Conservation (phyloP, 2,113 vertebrate genomes). For the Dipodomys spectabilis region DNA sequence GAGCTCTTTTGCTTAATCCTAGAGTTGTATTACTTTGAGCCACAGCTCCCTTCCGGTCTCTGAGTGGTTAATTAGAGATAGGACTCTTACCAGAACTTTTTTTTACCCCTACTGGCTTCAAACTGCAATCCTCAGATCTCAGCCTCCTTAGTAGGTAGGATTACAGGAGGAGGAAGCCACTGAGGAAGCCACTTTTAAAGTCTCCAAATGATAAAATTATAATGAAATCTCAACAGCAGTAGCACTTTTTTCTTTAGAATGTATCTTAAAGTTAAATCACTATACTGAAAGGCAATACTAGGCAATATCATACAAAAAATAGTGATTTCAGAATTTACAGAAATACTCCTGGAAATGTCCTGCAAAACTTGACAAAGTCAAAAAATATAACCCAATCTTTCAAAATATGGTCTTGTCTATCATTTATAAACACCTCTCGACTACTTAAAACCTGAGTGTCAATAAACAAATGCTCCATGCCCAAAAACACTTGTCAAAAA, state of each 20-base stretch:
- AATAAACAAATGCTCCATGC: not conserved
- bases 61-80: too few relatives aligned
- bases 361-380: not conserved
- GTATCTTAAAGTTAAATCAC: constrained; percentile 39
- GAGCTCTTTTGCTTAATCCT: too few relatives aligned
- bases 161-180: too few relatives aligned
- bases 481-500: not conserved
- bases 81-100: too few relatives aligned
- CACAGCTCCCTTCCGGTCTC: too few relatives aligned
- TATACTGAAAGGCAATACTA: not conserved
- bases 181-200: not conserved
- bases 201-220: constrained; percentile 6
- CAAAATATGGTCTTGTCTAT: not conserved
- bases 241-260: constrained; percentile 23
- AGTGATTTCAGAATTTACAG: constrained; percentile 27
- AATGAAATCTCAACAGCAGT: not conserved
- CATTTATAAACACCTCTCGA: not conserved
- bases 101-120: too few relatives aligned
- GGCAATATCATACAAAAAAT: not conserved
- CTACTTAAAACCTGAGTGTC: not conserved
- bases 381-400: not conserved
- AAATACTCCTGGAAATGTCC: constrained; percentile 12
- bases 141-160: too few relatives aligned
- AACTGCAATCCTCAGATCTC: too few relatives aligned
- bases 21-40: too few relatives aligned